Percentiles rank a stretch among this genome's conserved stretches.
phyloP scores from a whole-genome alignment of 2,797 vertebrate species.

The Eptatretus atami region DNA sequence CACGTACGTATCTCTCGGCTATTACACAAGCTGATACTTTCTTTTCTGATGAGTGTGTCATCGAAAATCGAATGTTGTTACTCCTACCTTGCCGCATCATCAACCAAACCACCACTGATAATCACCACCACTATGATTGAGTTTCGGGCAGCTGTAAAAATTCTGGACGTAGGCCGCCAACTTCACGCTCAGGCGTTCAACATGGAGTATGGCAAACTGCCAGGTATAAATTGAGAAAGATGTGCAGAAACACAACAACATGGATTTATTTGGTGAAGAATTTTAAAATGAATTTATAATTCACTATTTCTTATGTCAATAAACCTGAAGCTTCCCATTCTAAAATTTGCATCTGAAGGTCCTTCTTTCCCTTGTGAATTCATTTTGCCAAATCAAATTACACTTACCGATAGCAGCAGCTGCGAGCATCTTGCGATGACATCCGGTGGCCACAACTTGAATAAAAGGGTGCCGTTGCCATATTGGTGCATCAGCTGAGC shows the following conservation, averaged over 20 bases:
- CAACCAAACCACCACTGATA: conserved; percentile 30
- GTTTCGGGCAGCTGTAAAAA: conserved; percentile 46
- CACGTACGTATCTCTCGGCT: too few relatives aligned
- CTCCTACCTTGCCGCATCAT: conserved; percentile 46
- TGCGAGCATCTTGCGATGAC: conserved; percentile 38
- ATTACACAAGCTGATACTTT: too few relatives aligned
- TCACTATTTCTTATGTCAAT: neutral
- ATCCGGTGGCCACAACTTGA: conserved; percentile 27
- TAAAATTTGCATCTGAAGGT: too few relatives aligned
- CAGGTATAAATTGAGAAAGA: conserved; percentile 6
- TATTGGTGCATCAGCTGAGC: conserved; percentile 67
- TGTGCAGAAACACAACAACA: neutral
- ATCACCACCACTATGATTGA: conserved; percentile 53
- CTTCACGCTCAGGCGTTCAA: conserved; percentile 60
- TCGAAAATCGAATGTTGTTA: too few relatives aligned
- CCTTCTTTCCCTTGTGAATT: neutral
- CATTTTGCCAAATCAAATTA: neutral
- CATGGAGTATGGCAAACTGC: conserved; percentile 28
- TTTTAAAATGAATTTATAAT: neutral
- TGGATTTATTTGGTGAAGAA: neutral
- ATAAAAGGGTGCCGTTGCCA: conserved; percentile 36
- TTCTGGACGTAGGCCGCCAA: conserved; percentile 52
- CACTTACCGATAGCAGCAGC: conserved; percentile 37
- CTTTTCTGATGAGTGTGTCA: too few relatives aligned
- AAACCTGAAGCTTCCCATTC: too few relatives aligned